phyloP scores from a whole-genome alignment of 1,140 invertebrate genomes.

The Leptoteleia sp. region DNA sequence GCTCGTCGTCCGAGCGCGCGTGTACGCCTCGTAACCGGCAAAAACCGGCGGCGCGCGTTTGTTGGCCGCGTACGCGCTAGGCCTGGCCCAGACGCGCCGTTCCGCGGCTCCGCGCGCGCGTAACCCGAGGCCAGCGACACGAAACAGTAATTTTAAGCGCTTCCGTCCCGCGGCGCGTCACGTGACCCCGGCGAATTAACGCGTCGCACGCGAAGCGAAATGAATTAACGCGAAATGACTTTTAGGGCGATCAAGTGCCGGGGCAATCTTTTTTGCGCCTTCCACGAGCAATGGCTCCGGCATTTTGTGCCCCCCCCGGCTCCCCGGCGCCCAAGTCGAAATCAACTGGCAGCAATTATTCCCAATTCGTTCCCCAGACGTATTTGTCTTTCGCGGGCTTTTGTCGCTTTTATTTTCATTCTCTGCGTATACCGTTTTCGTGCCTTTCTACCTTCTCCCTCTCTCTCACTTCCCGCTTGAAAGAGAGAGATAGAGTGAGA shows the following conservation, averaged over 20 bases:
- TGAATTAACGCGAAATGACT: conserved; percentile 67
- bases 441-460: no score
- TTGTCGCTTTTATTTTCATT: no score
- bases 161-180: conserved; percentile 71
- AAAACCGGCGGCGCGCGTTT: conserved; percentile 50
- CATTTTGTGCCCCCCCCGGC: not conserved
- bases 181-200: conserved; percentile 75
- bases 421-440: no score
- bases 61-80: not conserved
- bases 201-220: conserved; percentile 68
- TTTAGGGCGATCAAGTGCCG: conserved; percentile 57
- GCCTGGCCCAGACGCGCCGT: no score
- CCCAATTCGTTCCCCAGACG: no score
- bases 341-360: no score
- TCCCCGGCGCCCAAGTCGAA: not conserved
- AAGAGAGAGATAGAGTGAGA: no score
- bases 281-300: not conserved
- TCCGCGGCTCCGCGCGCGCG: conserved; percentile 3
- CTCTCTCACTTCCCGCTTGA: no score
- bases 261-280: conserved; percentile 37
- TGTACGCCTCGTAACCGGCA: conserved; percentile 50
- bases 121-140: conserved; percentile 70
- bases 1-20: conserved; percentile 46
- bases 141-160: conserved; percentile 78
- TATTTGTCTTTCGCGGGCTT: no score